Conservation (phyloP, 92 coral and sea anemone genomes). For the Phenganax marumi region DNA sequence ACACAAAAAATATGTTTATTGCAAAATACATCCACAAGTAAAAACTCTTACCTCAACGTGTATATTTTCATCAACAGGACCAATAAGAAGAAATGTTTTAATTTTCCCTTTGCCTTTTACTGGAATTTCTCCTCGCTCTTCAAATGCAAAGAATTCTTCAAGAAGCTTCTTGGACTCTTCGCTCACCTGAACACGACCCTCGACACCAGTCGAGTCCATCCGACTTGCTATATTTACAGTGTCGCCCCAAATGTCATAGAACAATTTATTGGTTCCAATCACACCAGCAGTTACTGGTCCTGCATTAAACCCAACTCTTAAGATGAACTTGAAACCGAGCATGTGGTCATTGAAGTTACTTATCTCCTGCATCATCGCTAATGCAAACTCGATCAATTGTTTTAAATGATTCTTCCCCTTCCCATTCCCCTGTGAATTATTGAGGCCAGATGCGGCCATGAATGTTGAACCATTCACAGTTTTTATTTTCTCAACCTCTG, state of each 20-base stretch:
- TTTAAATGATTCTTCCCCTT: slow-evolving; percentile 79
- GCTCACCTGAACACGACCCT: slow-evolving; percentile 85
- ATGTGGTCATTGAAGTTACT: slow-evolving; percentile 87
- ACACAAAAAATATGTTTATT: background rate
- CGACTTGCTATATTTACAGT: slow-evolving; percentile 98
- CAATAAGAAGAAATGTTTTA: slow-evolving; percentile 81
- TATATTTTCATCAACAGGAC: slow-evolving; percentile 22
- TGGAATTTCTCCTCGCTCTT: slow-evolving; percentile 88
- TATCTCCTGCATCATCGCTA: slow-evolving; percentile 92
- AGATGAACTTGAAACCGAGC: slow-evolving; percentile 88
- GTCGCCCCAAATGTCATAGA: slow-evolving; percentile 99
- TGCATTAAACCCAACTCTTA: slow-evolving; percentile 94
- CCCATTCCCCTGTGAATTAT: slow-evolving; percentile 74
- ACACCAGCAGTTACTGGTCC: slow-evolving; percentile 99
- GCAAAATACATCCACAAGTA: background rate
- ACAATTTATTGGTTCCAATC: slow-evolving; percentile 90
- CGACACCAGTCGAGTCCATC: slow-evolving; percentile 95
- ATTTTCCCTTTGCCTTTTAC: slow-evolving; percentile 93
- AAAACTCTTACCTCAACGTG: slow-evolving; percentile 26
- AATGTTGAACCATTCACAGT: slow-evolving; percentile 98
- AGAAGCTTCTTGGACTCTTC: slow-evolving; percentile 83
- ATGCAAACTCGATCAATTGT: slow-evolving; percentile 87
- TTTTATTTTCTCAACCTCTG: slow-evolving; percentile 96
- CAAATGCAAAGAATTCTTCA: slow-evolving; percentile 83
- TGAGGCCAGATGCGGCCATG: slow-evolving; percentile 97